Conservation (phyloP, 1,140 invertebrate genomes). For the Phortica variegata region DNA sequence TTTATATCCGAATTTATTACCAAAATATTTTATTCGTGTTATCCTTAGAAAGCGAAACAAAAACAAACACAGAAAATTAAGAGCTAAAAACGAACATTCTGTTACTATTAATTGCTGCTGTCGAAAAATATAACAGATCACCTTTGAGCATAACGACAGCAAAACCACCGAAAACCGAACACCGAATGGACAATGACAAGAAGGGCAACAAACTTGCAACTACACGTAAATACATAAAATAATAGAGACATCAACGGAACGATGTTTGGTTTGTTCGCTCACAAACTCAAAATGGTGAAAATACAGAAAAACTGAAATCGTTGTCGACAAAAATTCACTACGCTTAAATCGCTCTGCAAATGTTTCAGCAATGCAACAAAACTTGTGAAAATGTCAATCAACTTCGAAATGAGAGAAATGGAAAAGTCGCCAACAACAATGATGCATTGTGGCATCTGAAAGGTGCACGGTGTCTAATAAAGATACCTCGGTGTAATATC, state of each 20-base stretch:
- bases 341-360: too few relatives aligned
- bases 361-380: too few relatives aligned
- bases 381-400: conserved; percentile 56
- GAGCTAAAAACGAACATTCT: conserved; percentile 43
- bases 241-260: not conserved
- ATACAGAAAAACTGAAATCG: conserved; percentile 4
- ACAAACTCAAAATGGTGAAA: not conserved
- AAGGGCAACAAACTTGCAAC: conserved; percentile 32
- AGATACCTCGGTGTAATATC: conserved; percentile 48
- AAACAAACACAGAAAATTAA: not conserved
- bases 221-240: conserved; percentile 4
- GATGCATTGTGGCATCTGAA: conserved; percentile 50
- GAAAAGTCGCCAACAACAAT: conserved; percentile 23
- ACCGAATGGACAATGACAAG: too few relatives aligned
- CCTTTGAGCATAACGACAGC: conserved; percentile 33
- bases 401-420: conserved; percentile 28
- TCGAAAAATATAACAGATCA: conserved; percentile 56
- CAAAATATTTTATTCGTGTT: too few relatives aligned
- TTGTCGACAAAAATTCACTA: conserved; percentile 23
- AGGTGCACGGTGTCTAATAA: conserved; percentile 37
- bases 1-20: too few relatives aligned
- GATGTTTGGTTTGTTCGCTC: conserved; percentile 4
- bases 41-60: too few relatives aligned
- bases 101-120: conserved; percentile 56
- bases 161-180: conserved; percentile 27